phyloP scores from a whole-genome alignment of 2,888 invertebrate genomes.

The Ceramica pisi region DNA sequence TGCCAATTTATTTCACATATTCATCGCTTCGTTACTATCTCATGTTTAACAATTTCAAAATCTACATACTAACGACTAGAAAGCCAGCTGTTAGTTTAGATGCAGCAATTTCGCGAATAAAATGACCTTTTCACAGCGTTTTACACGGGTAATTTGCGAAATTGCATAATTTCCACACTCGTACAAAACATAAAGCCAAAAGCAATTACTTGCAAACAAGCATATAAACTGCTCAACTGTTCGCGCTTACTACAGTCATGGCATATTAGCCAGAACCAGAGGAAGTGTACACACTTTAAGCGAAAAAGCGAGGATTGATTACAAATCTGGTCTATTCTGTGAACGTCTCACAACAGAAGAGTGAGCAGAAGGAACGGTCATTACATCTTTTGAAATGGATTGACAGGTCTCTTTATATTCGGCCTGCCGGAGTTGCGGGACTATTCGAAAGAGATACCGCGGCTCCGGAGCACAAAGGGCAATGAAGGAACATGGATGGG shows the following conservation, averaged over 20 bases:
- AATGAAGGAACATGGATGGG: too few relatives aligned
- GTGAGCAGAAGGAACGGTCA: too few relatives aligned
- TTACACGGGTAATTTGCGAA: constrained; percentile 42
- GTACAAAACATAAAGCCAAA: constrained; percentile 1
- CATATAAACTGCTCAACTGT: neutral
- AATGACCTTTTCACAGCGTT: constrained; percentile 31
- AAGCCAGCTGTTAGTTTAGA: constrained; percentile 16
- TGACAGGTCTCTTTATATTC: too few relatives aligned
- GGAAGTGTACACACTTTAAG: neutral
- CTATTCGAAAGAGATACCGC: too few relatives aligned
- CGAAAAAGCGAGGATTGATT: too few relatives aligned
- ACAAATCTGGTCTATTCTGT: too few relatives aligned
- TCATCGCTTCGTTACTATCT: neutral
- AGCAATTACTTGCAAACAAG: constrained; percentile 24
- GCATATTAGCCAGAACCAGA: neutral
- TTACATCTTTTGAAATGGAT: too few relatives aligned
- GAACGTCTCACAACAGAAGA: too few relatives aligned
- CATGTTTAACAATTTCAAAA: constrained; percentile 9
- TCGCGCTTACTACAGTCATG: neutral
- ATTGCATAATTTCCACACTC: constrained; percentile 34
- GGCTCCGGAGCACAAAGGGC: too few relatives aligned
- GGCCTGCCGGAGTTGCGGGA: too few relatives aligned
- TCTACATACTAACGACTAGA: constrained; percentile 22
- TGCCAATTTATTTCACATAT: neutral
- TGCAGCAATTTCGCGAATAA: constrained; percentile 18